Base-by-base conservation (phyloP, 37 sponge, comb jelly and placozoan species). In the Eunapius fragilis region DNA sequence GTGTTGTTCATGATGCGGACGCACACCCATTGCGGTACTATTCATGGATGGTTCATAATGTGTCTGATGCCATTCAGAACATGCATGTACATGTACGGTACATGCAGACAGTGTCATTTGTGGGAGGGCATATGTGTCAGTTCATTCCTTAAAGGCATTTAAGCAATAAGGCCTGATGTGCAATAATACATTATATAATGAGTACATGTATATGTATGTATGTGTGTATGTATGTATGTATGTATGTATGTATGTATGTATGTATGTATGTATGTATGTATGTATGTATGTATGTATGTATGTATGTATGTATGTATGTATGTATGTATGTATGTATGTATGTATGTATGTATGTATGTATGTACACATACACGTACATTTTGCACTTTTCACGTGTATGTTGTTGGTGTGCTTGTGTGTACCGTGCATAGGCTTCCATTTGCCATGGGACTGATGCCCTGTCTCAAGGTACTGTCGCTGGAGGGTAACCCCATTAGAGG, bases 401-500 rank as follows among this genome's bases (percentile, higher is more conserved):
- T 58, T 11, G 2, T 10, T 58, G 58, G 58, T 58, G 58, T 58
- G 58, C 58, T 17, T 58, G 58, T 17, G 19, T 58, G 58, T 58
- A 19, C 58, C n/a, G n/a, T n/a, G n/a, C n/a, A n/a, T n/a, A 96
- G 96, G 0, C 74, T 96, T 6, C 96, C 96, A 12, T 84, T 76
- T 37, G 71, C 25, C n/a, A 69, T 96, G 89, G 96, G 96, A 0
- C 37, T 32, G 35, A 91, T 96, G 92, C 67, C 80, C 9, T 68
- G 78, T 13, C 79, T 96, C 67, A 94, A 96, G 80, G 84, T 82
- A 25, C 36, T 96, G 9, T 14, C 47, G 28, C 71, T 96, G 70
- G 92, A 93, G 33, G 96, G 96, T 10, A 96, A 96, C 37, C 92
- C 96, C 19, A 67, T 96, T 24, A 87, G 71, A 70, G 69, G 81